Conservation (phyloP, 2,113 vertebrate species). For the Onychostoma macrolepis region DNA sequence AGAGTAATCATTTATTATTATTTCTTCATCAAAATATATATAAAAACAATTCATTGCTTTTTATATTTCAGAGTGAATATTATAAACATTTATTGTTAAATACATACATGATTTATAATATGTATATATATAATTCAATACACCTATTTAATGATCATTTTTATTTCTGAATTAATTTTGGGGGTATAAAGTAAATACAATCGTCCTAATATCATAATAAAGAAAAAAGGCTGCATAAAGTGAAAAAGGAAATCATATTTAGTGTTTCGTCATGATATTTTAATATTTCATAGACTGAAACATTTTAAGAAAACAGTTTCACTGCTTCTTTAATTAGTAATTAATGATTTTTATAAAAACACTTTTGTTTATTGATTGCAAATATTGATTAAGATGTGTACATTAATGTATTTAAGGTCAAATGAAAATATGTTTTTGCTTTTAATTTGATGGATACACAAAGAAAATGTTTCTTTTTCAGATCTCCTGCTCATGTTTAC, state of each 20-base stretch:
- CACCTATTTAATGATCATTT: not conserved
- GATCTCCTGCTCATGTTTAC: constrained; percentile 66
- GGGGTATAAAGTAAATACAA: not conserved
- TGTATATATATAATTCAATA: not conserved
- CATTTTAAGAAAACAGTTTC: not conserved
- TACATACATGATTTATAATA: too few species aligned
- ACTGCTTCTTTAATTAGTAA: not conserved
- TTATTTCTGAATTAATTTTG: not conserved
- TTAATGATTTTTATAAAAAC: too few species aligned
- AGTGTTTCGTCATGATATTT: not conserved
- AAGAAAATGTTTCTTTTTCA: constrained; percentile 42
- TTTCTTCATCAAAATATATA: not conserved
- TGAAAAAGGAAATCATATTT: not conserved
- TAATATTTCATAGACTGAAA: not conserved
- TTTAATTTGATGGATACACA: not conserved
- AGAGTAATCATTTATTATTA: not conserved
- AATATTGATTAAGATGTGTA: not conserved
- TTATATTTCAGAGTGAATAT: not conserved
- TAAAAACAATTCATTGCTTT: not conserved
- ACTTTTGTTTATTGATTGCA: not conserved
- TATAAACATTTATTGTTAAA: not conserved
- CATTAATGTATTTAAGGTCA: not conserved
- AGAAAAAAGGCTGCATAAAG: not conserved
- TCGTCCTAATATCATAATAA: not conserved
- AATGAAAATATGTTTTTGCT: too few species aligned